These are phyloP conservation scores for Pipistrellus nathusii DNA, from an alignment of 2,797 vertebrate species.

Conservation along the genomic window DNA sequence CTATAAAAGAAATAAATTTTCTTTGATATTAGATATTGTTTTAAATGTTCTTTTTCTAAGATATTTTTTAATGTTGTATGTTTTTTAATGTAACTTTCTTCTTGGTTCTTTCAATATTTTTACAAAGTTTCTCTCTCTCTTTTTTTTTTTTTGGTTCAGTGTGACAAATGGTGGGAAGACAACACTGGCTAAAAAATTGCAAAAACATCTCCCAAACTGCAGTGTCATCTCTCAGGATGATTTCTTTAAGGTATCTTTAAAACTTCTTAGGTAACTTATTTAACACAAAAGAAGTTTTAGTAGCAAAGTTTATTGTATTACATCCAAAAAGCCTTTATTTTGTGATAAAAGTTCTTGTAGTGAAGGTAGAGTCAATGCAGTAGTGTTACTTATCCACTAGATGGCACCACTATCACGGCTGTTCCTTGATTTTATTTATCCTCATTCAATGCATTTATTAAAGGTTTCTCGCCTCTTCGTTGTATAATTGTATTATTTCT, in stretches of 20 bases:
- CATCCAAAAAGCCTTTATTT: background rate
- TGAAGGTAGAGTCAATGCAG: background rate
- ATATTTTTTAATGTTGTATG: conserved; percentile 12
- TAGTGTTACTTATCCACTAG: conserved; percentile 52
- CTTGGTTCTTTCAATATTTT: background rate
- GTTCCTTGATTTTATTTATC: conserved; percentile 2
- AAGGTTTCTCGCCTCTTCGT: background rate
- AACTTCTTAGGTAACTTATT: background rate
- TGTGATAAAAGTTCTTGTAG: background rate
- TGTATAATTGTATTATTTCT: conserved; percentile 43
- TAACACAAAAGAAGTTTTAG: background rate
- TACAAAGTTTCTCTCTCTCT: background rate
- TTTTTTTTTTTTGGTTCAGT: conserved; percentile 85
- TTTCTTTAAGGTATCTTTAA: conserved; percentile 94
- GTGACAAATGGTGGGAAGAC: conserved; percentile 97
- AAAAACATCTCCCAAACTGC: conserved; percentile 91
- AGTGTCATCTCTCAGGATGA: conserved; percentile 93
- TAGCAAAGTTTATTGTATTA: background rate
- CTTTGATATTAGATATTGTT: background rate
- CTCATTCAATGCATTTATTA: conserved; percentile 9
- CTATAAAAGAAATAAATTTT: background rate
- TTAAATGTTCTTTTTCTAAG: conserved; percentile 15
- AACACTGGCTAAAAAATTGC: conserved; percentile 91
- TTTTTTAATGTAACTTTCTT: conserved; percentile 46
- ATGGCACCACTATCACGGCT: conserved; percentile 7